phyloP scores from a whole-genome alignment of 2,888 invertebrate genomes.

The Bruchidius siliquastri region DNA sequence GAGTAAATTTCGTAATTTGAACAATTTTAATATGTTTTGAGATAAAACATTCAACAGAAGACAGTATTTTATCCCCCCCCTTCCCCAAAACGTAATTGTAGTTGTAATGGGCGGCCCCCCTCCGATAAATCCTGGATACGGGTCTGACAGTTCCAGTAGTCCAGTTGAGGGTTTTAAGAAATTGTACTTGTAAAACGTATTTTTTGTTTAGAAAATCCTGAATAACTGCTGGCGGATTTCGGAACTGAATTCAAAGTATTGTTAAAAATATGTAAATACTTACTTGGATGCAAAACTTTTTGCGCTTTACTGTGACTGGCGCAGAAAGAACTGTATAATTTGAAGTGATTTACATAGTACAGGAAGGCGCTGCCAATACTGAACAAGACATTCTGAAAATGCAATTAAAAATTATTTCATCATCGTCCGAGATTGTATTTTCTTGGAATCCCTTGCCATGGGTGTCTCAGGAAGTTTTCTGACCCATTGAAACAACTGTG shows the following conservation, averaged over 20 bases:
- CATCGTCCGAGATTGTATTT: background rate
- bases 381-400: slow-evolving; percentile 84
- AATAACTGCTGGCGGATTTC: background rate
- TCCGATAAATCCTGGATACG: no score
- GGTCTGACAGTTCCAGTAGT: no score
- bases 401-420: background rate
- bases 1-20: no score
- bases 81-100: no score
- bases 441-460: background rate
- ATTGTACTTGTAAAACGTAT: no score
- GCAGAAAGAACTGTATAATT: slow-evolving; percentile 97
- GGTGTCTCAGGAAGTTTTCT: background rate
- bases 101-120: no score
- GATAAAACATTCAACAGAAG: no score
- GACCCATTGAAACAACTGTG: no score
- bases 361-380: slow-evolving; percentile 95
- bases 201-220: no score
- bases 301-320: slow-evolving; percentile 98
- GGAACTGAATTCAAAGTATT: slow-evolving; percentile 11
- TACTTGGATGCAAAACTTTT: slow-evolving; percentile 96
- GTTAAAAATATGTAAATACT: slow-evolving; percentile 47
- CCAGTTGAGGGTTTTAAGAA: no score
- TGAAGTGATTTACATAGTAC: slow-evolving; percentile 97
- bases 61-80: no score
- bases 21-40: no score